Conservation (phyloP, 1,140 invertebrate genomes). For the Formica selysi region DNA sequence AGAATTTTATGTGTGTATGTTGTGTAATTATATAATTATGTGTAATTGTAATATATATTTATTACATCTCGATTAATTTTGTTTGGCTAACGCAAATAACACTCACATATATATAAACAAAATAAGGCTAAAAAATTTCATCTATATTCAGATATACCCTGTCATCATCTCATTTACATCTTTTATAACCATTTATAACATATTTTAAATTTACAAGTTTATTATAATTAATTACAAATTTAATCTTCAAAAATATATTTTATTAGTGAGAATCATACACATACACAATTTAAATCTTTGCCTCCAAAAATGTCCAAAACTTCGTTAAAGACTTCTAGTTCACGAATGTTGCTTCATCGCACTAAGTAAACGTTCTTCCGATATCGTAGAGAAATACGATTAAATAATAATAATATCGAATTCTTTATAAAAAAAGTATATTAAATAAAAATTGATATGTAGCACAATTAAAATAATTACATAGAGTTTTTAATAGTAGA, state of each 20-base stretch:
- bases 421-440: too few relatives aligned
- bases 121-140: background rate
- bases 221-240: background rate
- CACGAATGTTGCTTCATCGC: background rate
- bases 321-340: background rate
- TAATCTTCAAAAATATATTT: background rate
- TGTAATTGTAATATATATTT: background rate
- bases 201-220: slow-evolving; percentile 34
- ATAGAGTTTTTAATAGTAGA: too few relatives aligned
- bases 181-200: background rate
- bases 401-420: background rate
- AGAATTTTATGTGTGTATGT: too few relatives aligned
- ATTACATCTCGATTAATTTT: background rate
- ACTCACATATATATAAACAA: background rate
- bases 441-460: too few relatives aligned
- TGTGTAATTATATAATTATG: background rate
- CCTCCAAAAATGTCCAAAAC: slow-evolving; percentile 41
- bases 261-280: background rate
- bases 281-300: background rate
- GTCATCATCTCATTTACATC: background rate
- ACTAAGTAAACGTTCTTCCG: slow-evolving; percentile 50
- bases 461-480: too few relatives aligned
- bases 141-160: background rate
- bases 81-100: background rate
- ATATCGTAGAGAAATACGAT: background rate